These are phyloP conservation scores for Carcharodon carcharias DNA, from an alignment of 2,797 vertebrate species.

Conservation along the genomic window DNA sequence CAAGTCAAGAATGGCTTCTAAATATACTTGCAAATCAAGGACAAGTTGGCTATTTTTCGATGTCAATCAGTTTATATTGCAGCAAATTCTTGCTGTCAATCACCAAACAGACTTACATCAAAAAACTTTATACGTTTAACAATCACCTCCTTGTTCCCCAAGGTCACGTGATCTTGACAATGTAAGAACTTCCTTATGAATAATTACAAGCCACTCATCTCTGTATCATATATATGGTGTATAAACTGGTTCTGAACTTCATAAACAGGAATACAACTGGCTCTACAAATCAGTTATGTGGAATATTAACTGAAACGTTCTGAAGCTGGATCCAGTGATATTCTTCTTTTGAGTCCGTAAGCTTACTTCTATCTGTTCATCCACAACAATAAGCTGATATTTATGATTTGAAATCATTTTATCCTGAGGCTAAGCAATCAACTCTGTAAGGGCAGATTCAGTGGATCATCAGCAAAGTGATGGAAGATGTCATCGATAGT, in stretches of 20 bases:
- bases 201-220: neutral
- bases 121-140: neutral
- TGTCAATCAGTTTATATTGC: neutral
- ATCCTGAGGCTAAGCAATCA: neutral
- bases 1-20: neutral
- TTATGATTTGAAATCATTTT: neutral
- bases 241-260: neutral
- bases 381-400: neutral
- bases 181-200: neutral
- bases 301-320: neutral
- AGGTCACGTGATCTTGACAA: neutral
- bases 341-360: neutral
- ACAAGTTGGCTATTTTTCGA: neutral
- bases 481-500: too few relatives aligned
- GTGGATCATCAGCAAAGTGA: neutral
- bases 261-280: neutral
- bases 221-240: neutral
- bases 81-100: neutral
- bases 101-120: neutral
- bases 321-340: neutral
- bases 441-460: neutral
- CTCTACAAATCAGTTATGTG: too few relatives aligned
- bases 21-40: neutral
- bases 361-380: neutral
- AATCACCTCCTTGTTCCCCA: neutral